A percentile compares a stretch with the other conserved stretches of the same genome.
Evolutionary conservation across 2,888 invertebrate genomes (phyloP).

Genomic region (Taphrorychus bicolor): DNA sequence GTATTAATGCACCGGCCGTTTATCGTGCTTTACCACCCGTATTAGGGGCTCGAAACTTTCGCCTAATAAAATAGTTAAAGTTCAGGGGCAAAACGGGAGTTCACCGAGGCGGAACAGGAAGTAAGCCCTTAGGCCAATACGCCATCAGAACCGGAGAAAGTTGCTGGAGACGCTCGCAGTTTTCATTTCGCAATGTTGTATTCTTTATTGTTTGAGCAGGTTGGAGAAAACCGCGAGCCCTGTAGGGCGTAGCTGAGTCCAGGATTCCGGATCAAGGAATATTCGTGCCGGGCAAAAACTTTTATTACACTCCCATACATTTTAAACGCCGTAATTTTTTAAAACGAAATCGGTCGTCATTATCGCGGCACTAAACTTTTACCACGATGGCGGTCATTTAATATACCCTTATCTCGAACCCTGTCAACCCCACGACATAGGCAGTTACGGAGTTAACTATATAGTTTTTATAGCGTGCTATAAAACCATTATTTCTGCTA

Average conservation of each 20-base stretch:
- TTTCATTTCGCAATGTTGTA: neutral
- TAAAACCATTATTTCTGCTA: slow-evolving; percentile 31
- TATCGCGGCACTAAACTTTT: slow-evolving; percentile 4
- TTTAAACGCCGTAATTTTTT: neutral
- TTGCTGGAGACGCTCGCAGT: too few relatives aligned
- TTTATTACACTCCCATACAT: neutral
- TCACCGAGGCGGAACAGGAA: slow-evolving; percentile 15
- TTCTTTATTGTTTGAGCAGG: neutral
- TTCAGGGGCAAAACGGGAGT: slow-evolving; percentile 13
- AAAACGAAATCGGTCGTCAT: neutral
- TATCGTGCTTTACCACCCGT: slow-evolving; percentile 1
- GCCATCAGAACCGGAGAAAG: neutral
- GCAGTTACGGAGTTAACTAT: slow-evolving; percentile 25
- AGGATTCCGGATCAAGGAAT: too few relatives aligned
- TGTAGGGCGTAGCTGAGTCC: too few relatives aligned
- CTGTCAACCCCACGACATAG: slow-evolving; percentile 18
- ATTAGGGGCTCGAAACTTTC: slow-evolving; percentile 5
- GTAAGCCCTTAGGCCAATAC: slow-evolving; percentile 9
- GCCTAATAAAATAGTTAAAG: slow-evolving; percentile 19
- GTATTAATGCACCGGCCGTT: neutral
- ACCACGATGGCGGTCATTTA: slow-evolving; percentile 12
- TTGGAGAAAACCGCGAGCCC: too few relatives aligned
- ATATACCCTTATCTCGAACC: slow-evolving; percentile 21
- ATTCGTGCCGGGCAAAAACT: neutral
- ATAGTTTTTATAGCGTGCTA: slow-evolving; percentile 35